Evolutionary conservation across 2,797 vertebrate species (phyloP).

Genomic region (Anguilla megastoma): DNA sequence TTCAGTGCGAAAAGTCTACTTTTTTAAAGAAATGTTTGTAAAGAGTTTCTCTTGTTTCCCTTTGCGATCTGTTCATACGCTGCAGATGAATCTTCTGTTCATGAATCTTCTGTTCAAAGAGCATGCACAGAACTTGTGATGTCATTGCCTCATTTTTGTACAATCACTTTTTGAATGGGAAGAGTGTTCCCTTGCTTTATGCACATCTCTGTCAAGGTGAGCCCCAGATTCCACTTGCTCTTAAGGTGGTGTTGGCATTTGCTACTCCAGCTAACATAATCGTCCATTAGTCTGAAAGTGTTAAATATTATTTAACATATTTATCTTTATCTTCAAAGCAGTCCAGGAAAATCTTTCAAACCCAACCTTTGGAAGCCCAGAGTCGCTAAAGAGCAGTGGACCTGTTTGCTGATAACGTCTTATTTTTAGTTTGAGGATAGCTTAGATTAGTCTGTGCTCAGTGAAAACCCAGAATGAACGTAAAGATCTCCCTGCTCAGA

Average conservation of each 20-base stretch:
- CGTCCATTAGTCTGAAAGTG: neutral
- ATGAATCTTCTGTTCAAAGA: neutral
- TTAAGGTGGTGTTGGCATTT: neutral
- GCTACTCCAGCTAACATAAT: slow-evolving; percentile 12
- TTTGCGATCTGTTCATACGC: neutral
- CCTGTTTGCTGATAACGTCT: slow-evolving; percentile 12
- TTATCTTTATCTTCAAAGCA: slow-evolving; percentile 41
- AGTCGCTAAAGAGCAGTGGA: slow-evolving; percentile 18
- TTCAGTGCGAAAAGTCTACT: slow-evolving; percentile 16
- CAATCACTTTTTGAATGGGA: slow-evolving; percentile 1
- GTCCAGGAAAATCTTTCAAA: slow-evolving; percentile 24
- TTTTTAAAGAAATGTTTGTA: neutral
- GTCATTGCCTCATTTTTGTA: neutral
- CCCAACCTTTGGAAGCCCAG: slow-evolving; percentile 42
- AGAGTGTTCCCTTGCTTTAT: neutral
- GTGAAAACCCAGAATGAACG: neutral
- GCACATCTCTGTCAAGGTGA: slow-evolving; percentile 21
- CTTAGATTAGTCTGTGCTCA: neutral
- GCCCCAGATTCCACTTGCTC: slow-evolving; percentile 33
- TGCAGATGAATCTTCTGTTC: neutral
- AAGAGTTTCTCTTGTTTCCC: slow-evolving; percentile 24
- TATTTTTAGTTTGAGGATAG: slow-evolving; percentile 37
- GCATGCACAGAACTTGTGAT: slow-evolving; percentile 14
- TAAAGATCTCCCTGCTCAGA: too few species aligned
- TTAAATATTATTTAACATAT: slow-evolving; percentile 23